These are phyloP conservation scores for Phalacrocorax brasilianus DNA, from an alignment of 2,113 vertebrate genomes.

Conservation along the genomic window DNA sequence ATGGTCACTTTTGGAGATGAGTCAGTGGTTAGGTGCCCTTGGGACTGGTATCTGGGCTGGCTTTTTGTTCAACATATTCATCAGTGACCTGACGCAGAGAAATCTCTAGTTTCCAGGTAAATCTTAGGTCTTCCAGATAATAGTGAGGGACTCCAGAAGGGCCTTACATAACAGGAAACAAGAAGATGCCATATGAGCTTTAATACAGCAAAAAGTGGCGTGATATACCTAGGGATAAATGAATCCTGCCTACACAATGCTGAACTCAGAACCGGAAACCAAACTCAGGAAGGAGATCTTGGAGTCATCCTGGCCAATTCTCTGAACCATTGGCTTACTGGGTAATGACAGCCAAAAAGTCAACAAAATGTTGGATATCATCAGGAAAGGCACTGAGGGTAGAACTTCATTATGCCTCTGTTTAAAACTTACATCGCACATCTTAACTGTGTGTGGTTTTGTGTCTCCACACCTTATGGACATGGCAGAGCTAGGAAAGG, in stretches of 20 bases:
- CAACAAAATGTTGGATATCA: neutral
- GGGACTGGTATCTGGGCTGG: rapidly evolving
- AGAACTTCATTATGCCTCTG: neutral
- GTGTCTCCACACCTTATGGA: neutral
- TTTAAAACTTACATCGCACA: neutral
- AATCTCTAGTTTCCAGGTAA: neutral
- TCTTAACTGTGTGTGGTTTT: neutral
- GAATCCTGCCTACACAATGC: neutral
- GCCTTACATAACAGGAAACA: neutral
- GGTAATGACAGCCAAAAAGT: neutral
- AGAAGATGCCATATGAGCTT: neutral
- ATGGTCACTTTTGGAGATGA: neutral
- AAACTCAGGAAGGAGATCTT: neutral
- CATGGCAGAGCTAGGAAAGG: neutral
- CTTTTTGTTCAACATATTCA: neutral
- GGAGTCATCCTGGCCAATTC: neutral
- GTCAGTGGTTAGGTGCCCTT: neutral
- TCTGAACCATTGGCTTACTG: neutral
- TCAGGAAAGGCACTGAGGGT: neutral
- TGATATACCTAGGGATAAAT: neutral
- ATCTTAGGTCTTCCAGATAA: neutral
- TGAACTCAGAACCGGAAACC: neutral
- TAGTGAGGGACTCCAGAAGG: neutral
- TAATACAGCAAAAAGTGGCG: neutral
- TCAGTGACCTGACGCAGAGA: neutral